Evolutionary conservation across 1,140 invertebrate genomes (phyloP), one percentile per base, ranked within the genome.

Genomic region (Bicyclus anynana): DNA sequence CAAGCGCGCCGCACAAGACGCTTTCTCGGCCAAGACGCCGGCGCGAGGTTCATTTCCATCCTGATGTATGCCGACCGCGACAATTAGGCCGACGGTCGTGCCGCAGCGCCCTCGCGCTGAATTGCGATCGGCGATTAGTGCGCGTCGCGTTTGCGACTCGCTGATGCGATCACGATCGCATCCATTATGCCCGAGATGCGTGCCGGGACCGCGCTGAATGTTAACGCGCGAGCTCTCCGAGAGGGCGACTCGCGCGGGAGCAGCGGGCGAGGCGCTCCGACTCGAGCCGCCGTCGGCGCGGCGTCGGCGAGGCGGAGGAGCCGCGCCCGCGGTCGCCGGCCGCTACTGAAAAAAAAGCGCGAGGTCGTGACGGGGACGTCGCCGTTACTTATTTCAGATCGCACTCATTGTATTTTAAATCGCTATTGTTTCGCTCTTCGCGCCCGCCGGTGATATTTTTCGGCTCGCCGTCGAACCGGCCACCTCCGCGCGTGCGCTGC

Each of bases 351-450:
- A 86, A 86, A 82, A 84, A 74, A 75, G 73, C 72, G 72, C 69
- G 69, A 73, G 68, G 64, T 81, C 80, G 83, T 86, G 80, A 82
- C 79, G 71, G 74, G 79, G 84, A 85, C 81, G 77, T 75, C 71
- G 80, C 72, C 69, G 73, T 77, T 79, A 77, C 80, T 77, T 80
- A 78, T 82, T 81, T 77, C 63, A 80, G 78, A 53, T 66, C 75
- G 72, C 73, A 77, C 78, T 85, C 79, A 83, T 86, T 85, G 82
- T 85, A 85, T 84, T 84, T 78, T 85, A 85, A 84, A 84, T 71
- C 72, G 73, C 82, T 67, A 84, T 84, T 81, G 79, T 84, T 83
- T 79, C 80, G 77, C 74, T 76, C 73, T 84, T 84, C 77, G 82
- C 82, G 80, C 78, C 80, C 77, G 70, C 72, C 63, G 38, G 40